Conservation (phyloP, 2,888 invertebrate species). For the Apoda limacodes region DNA sequence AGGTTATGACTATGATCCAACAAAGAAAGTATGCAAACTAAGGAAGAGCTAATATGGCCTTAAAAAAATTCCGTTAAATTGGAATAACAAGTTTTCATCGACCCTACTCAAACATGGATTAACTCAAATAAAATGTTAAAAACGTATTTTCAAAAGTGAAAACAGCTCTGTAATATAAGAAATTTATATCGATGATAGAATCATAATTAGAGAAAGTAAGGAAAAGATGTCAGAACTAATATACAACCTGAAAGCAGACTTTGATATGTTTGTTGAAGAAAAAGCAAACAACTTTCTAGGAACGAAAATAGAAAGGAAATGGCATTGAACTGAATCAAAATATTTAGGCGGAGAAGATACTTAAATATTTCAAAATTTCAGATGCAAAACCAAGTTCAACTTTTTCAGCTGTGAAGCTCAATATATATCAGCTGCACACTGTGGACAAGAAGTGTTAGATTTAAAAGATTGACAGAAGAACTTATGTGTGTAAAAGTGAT, state of each 20-base stretch:
- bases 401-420: too few relatives aligned
- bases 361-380: too few relatives aligned
- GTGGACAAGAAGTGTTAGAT: too few relatives aligned
- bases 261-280: constrained; percentile 5
- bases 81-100: constrained; percentile 7
- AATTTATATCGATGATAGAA: constrained; percentile 6
- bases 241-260: neutral
- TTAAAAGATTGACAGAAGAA: too few relatives aligned
- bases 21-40: constrained; percentile 5
- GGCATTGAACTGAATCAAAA: constrained; percentile 3
- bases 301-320: constrained; percentile 3
- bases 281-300: constrained; percentile 3
- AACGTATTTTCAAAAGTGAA: constrained; percentile 3
- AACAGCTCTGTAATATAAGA: constrained; percentile 1
- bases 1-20: constrained; percentile 2
- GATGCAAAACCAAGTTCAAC: too few relatives aligned
- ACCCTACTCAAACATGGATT: constrained; percentile 1
- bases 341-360: constrained; percentile 1
- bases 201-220: constrained; percentile 1
- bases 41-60: constrained; percentile 10
- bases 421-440: too few relatives aligned
- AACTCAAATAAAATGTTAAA: neutral
- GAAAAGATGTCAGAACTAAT: neutral
- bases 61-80: constrained; percentile 5
- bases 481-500: too few relatives aligned